A percentile compares a stretch with the other conserved stretches of the same genome.
phyloP scores from a whole-genome alignment of 1,140 invertebrate genomes.

The Rhyacophila brunnea region DNA sequence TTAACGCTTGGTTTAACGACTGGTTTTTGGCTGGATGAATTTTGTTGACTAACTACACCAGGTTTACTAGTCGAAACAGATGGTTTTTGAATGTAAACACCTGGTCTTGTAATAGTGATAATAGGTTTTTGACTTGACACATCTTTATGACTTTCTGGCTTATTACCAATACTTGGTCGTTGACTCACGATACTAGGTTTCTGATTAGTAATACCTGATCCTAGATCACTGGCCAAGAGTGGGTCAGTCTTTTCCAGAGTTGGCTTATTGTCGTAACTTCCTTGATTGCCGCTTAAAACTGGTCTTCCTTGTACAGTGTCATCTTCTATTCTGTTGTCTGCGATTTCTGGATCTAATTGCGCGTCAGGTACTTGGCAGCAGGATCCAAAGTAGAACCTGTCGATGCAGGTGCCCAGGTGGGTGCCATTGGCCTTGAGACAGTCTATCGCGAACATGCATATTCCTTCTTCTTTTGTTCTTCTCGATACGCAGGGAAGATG shows the following conservation, averaged over 20 bases:
- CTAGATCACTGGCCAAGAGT: constrained; percentile 34
- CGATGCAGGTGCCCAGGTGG: constrained; percentile 87
- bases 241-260: too few species aligned
- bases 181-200: not conserved
- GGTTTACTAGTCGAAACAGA: too few species aligned
- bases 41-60: not conserved
- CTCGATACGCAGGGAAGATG: constrained; percentile 82
- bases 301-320: constrained; percentile 40
- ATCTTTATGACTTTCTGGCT: not conserved
- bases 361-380: constrained; percentile 71
- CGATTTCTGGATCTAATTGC: constrained; percentile 47
- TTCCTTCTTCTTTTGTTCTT: constrained; percentile 73
- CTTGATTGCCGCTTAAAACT: not conserved
- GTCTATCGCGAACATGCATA: constrained; percentile 93
- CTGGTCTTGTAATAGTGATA: not conserved
- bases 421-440: constrained; percentile 89
- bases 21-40: not conserved
- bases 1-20: too few species aligned
- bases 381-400: constrained; percentile 65
- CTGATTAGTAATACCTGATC: not conserved
- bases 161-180: not conserved
- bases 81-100: not conserved
- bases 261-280: too few species aligned
- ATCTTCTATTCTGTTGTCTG: constrained; percentile 50
- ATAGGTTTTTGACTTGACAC: constrained; percentile 1